Conservation (phyloP, 2,113 vertebrate genomes). For the Euleptes europaea region DNA sequence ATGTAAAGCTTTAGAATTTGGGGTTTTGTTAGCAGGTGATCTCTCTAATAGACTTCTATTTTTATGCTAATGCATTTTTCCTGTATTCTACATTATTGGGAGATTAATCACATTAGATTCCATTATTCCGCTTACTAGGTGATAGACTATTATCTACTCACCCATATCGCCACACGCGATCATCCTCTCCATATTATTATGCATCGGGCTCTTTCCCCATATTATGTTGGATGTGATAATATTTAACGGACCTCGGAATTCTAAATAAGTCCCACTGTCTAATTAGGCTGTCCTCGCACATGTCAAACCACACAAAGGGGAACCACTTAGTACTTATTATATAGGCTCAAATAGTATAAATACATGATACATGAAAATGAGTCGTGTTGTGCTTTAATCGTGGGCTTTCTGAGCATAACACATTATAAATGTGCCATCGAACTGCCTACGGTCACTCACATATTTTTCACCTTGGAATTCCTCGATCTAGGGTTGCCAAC, state of each 20-base stretch:
- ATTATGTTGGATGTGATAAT: conserved; percentile 50
- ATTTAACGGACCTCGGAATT: conserved; percentile 60
- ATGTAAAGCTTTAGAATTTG: conserved; percentile 2
- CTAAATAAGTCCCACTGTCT: conserved; percentile 58
- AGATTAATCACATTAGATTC: conserved; percentile 36
- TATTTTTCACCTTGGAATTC: conserved; percentile 51
- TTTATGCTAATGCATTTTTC: neutral
- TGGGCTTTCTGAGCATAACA: conserved; percentile 64
- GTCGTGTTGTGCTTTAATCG: conserved; percentile 65
- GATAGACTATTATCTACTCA: conserved; percentile 51
- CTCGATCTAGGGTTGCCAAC: too few relatives aligned
- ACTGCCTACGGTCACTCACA: conserved; percentile 64
- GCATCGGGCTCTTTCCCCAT: conserved; percentile 48
- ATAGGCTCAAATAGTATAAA: conserved; percentile 50
- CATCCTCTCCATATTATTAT: conserved; percentile 36
- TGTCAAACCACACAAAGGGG: conserved; percentile 67
- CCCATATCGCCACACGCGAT: conserved; percentile 54
- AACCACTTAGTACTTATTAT: conserved; percentile 68
- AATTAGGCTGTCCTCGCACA: conserved; percentile 63
- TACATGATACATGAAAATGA: conserved; percentile 69
- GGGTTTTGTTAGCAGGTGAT: neutral
- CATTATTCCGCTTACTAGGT: conserved; percentile 44
- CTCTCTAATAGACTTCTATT: conserved; percentile 50
- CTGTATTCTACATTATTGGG: conserved; percentile 34
- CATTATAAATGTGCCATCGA: conserved; percentile 65